phyloP scores from a whole-genome alignment of 2,797 vertebrate genomes.

The Poecilia wingei region DNA sequence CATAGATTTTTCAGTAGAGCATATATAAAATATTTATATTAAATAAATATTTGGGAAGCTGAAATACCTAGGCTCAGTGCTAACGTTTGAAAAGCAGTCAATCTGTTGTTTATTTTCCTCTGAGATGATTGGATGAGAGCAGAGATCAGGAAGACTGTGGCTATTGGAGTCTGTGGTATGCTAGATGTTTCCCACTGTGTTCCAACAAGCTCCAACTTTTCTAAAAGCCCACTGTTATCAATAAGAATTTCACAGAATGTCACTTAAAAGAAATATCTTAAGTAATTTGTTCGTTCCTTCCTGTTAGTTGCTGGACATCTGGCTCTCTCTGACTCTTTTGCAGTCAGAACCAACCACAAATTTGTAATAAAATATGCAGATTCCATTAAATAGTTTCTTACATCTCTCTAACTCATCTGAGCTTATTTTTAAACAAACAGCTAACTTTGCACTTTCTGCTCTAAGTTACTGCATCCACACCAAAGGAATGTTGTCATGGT shows the following conservation, averaged over 20 bases:
- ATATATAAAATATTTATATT: not conserved
- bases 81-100: not conserved
- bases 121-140: not conserved
- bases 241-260: not conserved
- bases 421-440: not conserved
- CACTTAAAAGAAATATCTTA: not conserved
- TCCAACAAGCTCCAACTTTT: not conserved
- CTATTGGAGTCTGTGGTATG: not conserved
- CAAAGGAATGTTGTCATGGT: not conserved
- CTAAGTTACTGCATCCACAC: not conserved
- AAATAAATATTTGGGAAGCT: not conserved
- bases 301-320: not conserved
- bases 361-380: not conserved
- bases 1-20: not conserved
- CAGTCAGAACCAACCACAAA: not conserved
- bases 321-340: not conserved
- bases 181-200: not conserved
- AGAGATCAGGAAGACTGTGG: not conserved
- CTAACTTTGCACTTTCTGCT: not conserved
- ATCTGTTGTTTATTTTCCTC: not conserved
- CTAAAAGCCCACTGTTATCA: not conserved
- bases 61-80: not conserved
- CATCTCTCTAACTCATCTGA: not conserved
- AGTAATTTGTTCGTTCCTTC: not conserved
- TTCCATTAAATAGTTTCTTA: not conserved